These are phyloP conservation scores for Coryphaenoides rupestris DNA, from an alignment of 2,113 vertebrate species.

Conservation along the genomic window DNA sequence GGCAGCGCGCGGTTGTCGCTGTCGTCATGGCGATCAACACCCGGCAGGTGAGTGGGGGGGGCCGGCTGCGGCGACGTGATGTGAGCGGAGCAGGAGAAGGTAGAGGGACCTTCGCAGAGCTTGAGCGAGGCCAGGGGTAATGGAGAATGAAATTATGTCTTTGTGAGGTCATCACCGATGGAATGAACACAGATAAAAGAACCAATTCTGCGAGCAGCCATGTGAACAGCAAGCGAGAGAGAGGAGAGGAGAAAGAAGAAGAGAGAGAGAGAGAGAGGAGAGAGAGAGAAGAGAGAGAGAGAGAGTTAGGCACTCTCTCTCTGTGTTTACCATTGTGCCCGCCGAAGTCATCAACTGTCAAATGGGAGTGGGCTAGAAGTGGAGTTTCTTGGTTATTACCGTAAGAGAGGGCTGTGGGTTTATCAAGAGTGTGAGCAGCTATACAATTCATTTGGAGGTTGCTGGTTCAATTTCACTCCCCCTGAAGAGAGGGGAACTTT, in stretches of 20 bases:
- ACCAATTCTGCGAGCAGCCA: conserved; percentile 40
- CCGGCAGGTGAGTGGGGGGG: conserved; percentile 2
- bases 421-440: not conserved
- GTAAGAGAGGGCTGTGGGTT: not conserved
- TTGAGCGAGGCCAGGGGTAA: conserved; percentile 45
- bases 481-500: not conserved
- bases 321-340: conserved; percentile 15
- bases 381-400: too few species aligned
- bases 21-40: conserved; percentile 37
- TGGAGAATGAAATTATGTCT: conserved; percentile 63
- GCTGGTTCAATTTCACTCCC: not conserved
- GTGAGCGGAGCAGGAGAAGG: conserved; percentile 23
- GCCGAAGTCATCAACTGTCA: not conserved
- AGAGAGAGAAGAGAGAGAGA: not conserved
- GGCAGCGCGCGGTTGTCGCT: conserved; percentile 15
- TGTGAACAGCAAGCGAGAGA: conserved; percentile 20
- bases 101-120: conserved; percentile 13
- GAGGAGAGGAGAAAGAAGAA: not conserved
- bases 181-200: conserved; percentile 50
- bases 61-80: conserved; percentile 23
- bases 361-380: too few species aligned
- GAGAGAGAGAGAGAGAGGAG: conserved; percentile 1
- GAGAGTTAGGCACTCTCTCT: conserved; percentile 10
- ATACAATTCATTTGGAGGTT: not conserved
- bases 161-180: conserved; percentile 45